Base-by-base conservation (phyloP, 1,140 invertebrate genomes). In the Ooceraea biroi region DNA sequence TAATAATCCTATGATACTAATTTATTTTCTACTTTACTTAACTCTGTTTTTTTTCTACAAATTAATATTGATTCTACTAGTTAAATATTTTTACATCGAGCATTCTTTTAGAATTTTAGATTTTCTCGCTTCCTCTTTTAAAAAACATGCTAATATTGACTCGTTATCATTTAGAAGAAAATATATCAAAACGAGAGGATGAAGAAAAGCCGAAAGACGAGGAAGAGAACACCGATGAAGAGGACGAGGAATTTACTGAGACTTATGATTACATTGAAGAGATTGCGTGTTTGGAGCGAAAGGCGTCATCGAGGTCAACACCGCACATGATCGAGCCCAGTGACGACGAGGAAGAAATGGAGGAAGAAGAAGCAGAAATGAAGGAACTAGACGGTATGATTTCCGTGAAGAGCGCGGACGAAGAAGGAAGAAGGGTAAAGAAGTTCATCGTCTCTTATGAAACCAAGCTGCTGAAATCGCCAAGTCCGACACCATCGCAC, bases 361-460 rank as follows among this genome's bases (percentile, higher is more conserved):
- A 92, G n/a, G 90, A 89, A 1, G 92, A 90, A 19, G 89, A 91
- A 19, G 85, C 92, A 0, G 93, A 94, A 60, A 91, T 88, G 5
- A 89, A 91, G 58, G 93, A 94, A 74, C 74, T 94, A 36, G 94
- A 94, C 4, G 88, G 88, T n/a, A 86, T 55, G 60, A 90, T 94
- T 52, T 94, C 92, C 0, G 85, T 94, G 4, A 92, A 92, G 80
- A 93, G 93, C 69, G 84, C 88, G 0, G 87, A 89, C 1, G 93
- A 94, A 14, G 93, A 93, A 14, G 89, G 89, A 10, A 90, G 87
- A 74, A 89, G 91, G 36, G 93, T 94, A 25, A 94, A 94, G 69
- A 94, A 94, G 41, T 94, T 92, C 22, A 91, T 94, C 27, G 92
- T 93, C 5, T 93, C 94, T 5, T 94, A 94, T 55, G 94, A 94